Evolutionary conservation across 2,797 vertebrate species (phyloP).

Genomic region (Sebastes iracundus): DNA sequence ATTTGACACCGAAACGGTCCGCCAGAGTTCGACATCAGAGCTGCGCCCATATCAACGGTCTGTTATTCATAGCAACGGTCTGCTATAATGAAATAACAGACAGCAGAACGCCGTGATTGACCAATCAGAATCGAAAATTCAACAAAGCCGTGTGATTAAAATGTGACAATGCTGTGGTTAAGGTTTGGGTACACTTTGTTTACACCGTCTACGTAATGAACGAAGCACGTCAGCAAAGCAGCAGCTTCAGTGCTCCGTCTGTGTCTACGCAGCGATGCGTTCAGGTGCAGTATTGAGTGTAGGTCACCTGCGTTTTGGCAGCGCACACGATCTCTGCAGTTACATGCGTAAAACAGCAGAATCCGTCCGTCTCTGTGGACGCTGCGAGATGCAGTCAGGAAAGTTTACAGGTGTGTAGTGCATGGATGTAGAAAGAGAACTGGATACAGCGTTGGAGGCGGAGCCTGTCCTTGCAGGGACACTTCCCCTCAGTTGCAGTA

Average conservation of each 20-base stretch:
- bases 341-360: background rate
- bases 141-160: too few species aligned
- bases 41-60: too few species aligned
- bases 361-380: too few species aligned
- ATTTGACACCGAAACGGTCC: too few species aligned
- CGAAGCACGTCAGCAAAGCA: background rate
- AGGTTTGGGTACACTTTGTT: background rate
- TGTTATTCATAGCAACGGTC: fast-evolving
- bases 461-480: too few species aligned
- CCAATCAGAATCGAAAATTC: fast-evolving
- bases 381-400: too few species aligned
- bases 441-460: too few species aligned
- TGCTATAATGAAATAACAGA: fast-evolving
- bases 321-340: background rate
- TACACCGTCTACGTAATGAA: background rate
- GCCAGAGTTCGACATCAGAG: too few species aligned
- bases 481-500: background rate
- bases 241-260: background rate
- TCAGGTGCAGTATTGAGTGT: background rate
- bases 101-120: too few species aligned
- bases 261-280: background rate
- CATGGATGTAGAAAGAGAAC: too few species aligned
- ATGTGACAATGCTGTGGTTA: background rate
- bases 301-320: background rate
- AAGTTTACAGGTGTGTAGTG: too few species aligned